These are phyloP conservation scores for Gorsachius goisagi DNA, from an alignment of 2,113 vertebrate species.

Conservation along the genomic window DNA sequence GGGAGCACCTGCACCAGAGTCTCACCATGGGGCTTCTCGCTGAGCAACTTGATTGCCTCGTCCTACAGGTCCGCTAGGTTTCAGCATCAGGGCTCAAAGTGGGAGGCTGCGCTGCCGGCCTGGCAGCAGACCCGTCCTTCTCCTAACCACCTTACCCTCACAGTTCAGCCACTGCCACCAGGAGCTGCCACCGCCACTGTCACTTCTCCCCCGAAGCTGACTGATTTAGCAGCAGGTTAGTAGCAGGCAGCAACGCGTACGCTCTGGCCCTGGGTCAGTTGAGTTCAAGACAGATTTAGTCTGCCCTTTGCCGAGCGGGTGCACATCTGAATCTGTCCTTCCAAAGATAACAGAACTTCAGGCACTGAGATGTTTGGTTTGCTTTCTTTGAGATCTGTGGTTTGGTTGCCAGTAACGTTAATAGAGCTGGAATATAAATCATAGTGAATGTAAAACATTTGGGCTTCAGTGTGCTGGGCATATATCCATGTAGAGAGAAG, in stretches of 20 bases:
- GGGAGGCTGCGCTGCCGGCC: neutral
- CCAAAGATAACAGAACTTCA: neutral
- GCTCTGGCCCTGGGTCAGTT: neutral
- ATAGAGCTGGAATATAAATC: conserved; percentile 19
- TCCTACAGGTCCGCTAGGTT: neutral
- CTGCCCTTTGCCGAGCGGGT: neutral
- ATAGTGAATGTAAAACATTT: conserved; percentile 35
- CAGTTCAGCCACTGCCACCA: neutral
- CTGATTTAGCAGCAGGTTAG: neutral
- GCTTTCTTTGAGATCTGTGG: neutral
- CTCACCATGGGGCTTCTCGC: accelerated
- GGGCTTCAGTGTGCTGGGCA: conserved; percentile 2
- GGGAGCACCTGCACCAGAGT: neutral
- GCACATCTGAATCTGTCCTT: neutral
- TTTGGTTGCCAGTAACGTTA: conserved; percentile 39
- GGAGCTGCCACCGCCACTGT: neutral
- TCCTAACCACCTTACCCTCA: neutral
- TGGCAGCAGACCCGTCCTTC: neutral
- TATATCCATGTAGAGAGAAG: conserved; percentile 43
- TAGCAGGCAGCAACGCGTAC: accelerated
- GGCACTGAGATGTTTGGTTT: neutral
- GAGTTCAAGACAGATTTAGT: neutral
- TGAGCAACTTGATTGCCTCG: neutral
- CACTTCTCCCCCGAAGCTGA: neutral
- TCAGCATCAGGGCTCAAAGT: neutral